Evolutionary conservation across 1,140 invertebrate species (phyloP).

Genomic region (Drosophila oshimai): DNA sequence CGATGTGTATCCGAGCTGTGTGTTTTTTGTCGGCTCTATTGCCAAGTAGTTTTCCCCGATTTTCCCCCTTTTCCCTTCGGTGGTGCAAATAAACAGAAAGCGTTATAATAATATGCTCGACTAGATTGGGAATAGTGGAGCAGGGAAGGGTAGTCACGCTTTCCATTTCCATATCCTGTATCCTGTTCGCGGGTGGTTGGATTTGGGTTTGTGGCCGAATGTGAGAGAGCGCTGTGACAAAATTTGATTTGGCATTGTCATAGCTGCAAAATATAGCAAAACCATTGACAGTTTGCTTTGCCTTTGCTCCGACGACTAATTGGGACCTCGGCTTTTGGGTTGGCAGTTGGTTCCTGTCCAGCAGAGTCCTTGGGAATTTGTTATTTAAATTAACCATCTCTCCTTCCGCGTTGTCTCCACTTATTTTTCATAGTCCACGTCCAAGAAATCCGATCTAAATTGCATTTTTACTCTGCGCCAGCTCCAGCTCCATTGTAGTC

Average conservation of each 20-base stretch:
- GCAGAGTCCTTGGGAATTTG: neutral
- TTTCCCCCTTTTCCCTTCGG: slow-evolving; percentile 16
- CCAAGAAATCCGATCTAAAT: slow-evolving; percentile 20
- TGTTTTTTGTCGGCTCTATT: neutral
- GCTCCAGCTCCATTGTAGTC: slow-evolving; percentile 13
- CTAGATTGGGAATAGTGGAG: neutral
- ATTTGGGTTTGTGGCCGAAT: neutral
- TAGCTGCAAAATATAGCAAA: slow-evolving; percentile 1
- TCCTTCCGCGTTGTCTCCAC: neutral
- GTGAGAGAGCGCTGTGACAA: neutral
- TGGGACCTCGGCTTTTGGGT: neutral
- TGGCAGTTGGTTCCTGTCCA: too few relatives aligned
- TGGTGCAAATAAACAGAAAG: slow-evolving; percentile 37
- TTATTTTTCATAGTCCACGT: neutral
- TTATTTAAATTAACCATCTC: slow-evolving; percentile 20
- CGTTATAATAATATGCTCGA: slow-evolving; percentile 47
- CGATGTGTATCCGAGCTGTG: slow-evolving; percentile 6
- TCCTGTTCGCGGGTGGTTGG: neutral
- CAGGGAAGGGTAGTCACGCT: too few relatives aligned
- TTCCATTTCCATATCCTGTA: slow-evolving; percentile 30
- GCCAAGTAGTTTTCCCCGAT: slow-evolving; percentile 27
- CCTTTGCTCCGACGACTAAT: slow-evolving; percentile 23
- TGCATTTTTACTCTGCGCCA: slow-evolving; percentile 18
- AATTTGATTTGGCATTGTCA: slow-evolving; percentile 35
- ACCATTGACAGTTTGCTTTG: neutral